Base-by-base conservation (phyloP, 2,113 vertebrate genomes). In the Hemiprocne comata region DNA sequence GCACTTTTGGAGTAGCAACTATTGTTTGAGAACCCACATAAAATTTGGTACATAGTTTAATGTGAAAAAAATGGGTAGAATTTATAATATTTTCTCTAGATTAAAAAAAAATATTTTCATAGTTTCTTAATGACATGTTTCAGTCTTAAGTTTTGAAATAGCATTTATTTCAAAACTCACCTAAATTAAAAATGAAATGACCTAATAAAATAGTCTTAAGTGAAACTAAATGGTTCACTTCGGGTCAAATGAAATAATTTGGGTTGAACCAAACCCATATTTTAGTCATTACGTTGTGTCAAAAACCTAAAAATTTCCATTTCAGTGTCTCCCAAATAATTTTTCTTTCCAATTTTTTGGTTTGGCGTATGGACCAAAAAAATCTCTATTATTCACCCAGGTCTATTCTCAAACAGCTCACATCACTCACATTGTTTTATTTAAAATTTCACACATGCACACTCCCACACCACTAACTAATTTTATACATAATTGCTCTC, bases 401-500 rank as follows among this genome's bases (percentile, higher is more conserved):
- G 42, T 90, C 86, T 93, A 17, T 84, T 77, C 92, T 90, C 40
- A 44, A 93, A 50, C 38, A 86, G 55, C 67, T 93, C 90, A 33
- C 79, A 84, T 51, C 69, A 44, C 34, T 90, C 88, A 51, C 1
- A 0, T 46, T 86, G 62, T 67, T 92, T 93, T 70, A 88, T 61
- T 93, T 94, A 38, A 84, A 44, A 55, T 81, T 86, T 94, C 83
- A 88, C 88, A 93, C 69, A 12, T 76, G 85, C 88, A 88, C 72
- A 24, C n/a, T 90, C 92, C 88, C 83, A 90, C 72, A 55, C 70
- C 83, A 81, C 65, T 73, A 79, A 90, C 82, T 92, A 74, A 90
- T 95, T 95, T 93, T 69, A 64, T 21, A 61, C 85, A n/a, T 25
- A 85, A 55, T 44, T 95, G 85, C 90, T 76, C 85, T 90, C 87